Percentiles rank a stretch among this genome's conserved stretches.
These are phyloP conservation scores for Procambarus virginalis DNA, from an alignment of 1,140 invertebrate species.

Conservation along the genomic window DNA sequence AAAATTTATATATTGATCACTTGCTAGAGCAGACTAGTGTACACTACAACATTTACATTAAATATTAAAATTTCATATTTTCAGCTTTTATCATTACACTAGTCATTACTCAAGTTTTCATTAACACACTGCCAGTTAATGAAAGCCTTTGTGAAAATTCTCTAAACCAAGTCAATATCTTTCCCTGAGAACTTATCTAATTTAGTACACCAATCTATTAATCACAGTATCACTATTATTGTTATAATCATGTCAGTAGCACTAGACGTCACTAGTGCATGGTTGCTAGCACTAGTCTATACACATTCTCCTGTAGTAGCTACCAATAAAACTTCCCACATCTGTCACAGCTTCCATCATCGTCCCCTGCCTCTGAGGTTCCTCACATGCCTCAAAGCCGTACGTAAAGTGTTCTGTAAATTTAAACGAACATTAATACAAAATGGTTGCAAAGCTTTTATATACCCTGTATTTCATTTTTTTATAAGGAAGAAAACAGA, in stretches of 20 bases:
- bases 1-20: too few relatives aligned
- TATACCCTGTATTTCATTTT: too few relatives aligned
- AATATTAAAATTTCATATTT: too few relatives aligned
- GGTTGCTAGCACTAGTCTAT: conserved; percentile 55
- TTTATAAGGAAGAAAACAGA: not conserved
- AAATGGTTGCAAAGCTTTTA: too few relatives aligned
- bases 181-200: not conserved
- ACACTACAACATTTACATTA: too few relatives aligned
- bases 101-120: too few relatives aligned
- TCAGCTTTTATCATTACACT: too few relatives aligned
- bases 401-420: conserved; percentile 45
- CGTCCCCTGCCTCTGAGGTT: conserved; percentile 17
- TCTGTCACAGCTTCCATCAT: conserved; percentile 53
- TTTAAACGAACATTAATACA: not conserved
- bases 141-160: too few relatives aligned
- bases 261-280: conserved; percentile 41
- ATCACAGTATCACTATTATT: not conserved
- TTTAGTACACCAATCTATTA: not conserved
- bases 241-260: not conserved
- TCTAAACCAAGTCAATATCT: not conserved
- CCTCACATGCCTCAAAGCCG: conserved; percentile 27
- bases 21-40: too few relatives aligned
- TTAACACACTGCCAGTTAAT: too few relatives aligned
- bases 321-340: conserved; percentile 47
- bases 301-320: conserved; percentile 52